Conservation (phyloP, 2,888 invertebrate species). For the Itoplectis maculator region DNA sequence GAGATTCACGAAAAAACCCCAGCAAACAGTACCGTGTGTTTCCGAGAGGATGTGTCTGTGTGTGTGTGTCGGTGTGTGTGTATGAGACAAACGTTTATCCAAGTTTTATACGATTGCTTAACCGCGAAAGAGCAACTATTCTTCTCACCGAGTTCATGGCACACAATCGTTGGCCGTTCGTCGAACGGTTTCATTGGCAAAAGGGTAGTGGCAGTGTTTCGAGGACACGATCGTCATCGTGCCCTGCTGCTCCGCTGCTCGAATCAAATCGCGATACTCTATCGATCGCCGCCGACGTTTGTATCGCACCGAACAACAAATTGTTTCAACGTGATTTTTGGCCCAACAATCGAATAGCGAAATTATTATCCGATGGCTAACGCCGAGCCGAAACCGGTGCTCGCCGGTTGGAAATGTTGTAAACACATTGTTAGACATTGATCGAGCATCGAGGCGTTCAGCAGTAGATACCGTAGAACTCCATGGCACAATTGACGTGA, state of each 20-base stretch:
- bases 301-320: no score
- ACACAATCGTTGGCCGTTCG: conserved; percentile 72
- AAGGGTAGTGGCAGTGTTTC: conserved; percentile 67
- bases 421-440: no score
- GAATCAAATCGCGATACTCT: neutral
- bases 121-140: conserved; percentile 8
- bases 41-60: conserved; percentile 11
- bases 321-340: neutral
- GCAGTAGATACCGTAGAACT: conserved; percentile 84
- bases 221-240: conserved; percentile 16
- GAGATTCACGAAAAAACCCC: neutral
- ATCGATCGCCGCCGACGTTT: neutral
- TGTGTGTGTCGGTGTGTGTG: no score
- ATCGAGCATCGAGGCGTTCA: conserved; percentile 69
- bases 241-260: neutral
- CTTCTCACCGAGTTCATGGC: conserved; percentile 70
- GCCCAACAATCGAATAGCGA: no score
- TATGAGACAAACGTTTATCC: conserved; percentile 7
- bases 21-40: conserved; percentile 26
- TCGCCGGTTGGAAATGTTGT: no score
- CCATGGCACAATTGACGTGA: conserved; percentile 84
- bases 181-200: conserved; percentile 65
- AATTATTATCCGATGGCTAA: no score
- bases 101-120: conserved; percentile 11
- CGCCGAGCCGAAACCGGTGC: no score